Percentiles rank a stretch among this genome's conserved stretches.
These are phyloP conservation scores for Heterodera filipjevi DNA, from an alignment of 2,888 invertebrate species.

Conservation along the genomic window DNA sequence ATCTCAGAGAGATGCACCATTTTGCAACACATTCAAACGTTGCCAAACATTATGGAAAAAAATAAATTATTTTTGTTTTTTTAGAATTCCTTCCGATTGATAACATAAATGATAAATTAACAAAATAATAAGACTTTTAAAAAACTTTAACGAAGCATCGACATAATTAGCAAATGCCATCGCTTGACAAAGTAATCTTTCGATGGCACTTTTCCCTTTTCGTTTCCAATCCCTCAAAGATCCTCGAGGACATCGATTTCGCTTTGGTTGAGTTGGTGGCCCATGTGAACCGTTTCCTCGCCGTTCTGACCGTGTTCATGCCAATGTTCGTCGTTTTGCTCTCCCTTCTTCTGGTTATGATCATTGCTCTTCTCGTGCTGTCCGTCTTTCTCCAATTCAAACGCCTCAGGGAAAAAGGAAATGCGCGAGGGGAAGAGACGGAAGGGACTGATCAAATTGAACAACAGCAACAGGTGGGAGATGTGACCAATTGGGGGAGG, in stretches of 20 bases:
- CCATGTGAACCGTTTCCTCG: conserved; percentile 38
- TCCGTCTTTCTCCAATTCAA: conserved; percentile 41
- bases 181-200: conserved; percentile 15
- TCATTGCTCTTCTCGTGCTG: conserved; percentile 33
- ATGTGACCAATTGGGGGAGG: not conserved
- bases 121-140: not conserved
- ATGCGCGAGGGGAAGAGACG: not conserved
- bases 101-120: too few species aligned
- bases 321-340: conserved; percentile 40
- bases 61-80: too few species aligned
- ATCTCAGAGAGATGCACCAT: too few species aligned
- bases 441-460: not conserved
- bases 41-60: too few species aligned
- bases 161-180: not conserved
- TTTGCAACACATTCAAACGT: too few species aligned
- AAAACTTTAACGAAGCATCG: not conserved
- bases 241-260: conserved; percentile 35
- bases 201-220: not conserved
- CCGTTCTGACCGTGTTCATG: conserved; percentile 35
- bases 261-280: conserved; percentile 34
- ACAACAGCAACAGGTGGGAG: not conserved
- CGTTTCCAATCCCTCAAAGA: conserved; percentile 10
- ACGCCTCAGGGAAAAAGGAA: not conserved
- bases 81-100: too few species aligned
- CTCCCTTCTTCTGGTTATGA: conserved; percentile 34